Evolutionary conservation across 1,140 invertebrate species (phyloP).

Genomic region (Neomicropteryx cornuta): DNA sequence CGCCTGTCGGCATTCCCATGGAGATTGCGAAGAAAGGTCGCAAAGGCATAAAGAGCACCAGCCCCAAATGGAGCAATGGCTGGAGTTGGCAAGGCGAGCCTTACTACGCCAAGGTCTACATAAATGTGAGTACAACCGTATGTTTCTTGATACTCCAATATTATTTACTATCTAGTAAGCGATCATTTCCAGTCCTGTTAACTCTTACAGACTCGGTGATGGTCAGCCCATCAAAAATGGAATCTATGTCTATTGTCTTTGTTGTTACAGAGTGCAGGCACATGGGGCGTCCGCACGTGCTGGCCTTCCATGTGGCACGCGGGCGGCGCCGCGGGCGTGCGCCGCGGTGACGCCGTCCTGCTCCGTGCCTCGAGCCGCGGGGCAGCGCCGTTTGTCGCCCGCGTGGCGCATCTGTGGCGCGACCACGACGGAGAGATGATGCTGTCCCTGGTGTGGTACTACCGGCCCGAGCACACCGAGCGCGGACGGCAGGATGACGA

Average conservation of each 20-base stretch:
- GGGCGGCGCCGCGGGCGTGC: conserved; percentile 75
- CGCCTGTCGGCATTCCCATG: too few species aligned
- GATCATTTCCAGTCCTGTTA: too few species aligned
- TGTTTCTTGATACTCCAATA: conserved; percentile 1
- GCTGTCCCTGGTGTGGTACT: conserved; percentile 95
- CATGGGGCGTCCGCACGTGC: conserved; percentile 62
- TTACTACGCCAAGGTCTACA: conserved; percentile 72
- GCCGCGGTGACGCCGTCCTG: conserved; percentile 79
- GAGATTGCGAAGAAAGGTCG: too few species aligned
- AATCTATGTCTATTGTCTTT: conserved; percentile 6
- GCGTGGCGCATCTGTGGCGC: conserved; percentile 89
- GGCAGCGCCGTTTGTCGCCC: conserved; percentile 87
- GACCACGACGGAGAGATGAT: conserved; percentile 94
- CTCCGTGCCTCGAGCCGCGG: conserved; percentile 68
- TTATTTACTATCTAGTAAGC: too few species aligned
- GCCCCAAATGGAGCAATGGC: conserved; percentile 78
- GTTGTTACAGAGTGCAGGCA: conserved; percentile 67
- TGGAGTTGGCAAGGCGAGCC: conserved; percentile 85
- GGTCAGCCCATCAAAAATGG: too few species aligned
- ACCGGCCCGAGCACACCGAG: conserved; percentile 93
- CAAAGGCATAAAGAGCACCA: too few species aligned
- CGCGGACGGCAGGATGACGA: conserved; percentile 67
- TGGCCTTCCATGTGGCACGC: conserved; percentile 81
- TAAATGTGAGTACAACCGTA: conserved; percentile 60
- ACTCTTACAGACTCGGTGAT: too few species aligned